Evolutionary conservation across 2,797 vertebrate genomes (phyloP), one percentile per base, ranked within the genome.

Genomic region (Sarcoramphus papa): DNA sequence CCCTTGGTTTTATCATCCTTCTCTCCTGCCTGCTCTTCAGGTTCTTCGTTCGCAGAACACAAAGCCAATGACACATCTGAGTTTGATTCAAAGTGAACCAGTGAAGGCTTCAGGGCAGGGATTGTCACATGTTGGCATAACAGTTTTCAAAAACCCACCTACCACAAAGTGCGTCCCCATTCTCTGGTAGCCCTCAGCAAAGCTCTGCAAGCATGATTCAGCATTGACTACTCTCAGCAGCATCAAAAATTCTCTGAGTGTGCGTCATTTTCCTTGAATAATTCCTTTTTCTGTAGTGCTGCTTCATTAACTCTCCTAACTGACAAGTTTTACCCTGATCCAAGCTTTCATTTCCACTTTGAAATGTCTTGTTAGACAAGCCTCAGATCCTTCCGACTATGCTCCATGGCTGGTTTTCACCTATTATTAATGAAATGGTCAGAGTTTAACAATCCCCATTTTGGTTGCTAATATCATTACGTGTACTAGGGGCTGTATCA

Each of bases 351-450:
- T 97, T 97, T 97, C 95, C 80, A 72, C 94, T 97, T 97, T 97
- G 97, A 97, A 98, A 97, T 90, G 70, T 95, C 97, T 97, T 97
- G 85, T 97, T 96, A 98, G 95, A 96, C 93, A 97, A 96, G 93
- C 85, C 90, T 97, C 94, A 97, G 89, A 96, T 93, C 93, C 90
- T 96, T 84, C 83, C 19, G 7, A 84, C 72, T 91, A 75, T 70
- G 62, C 76, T 93, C 27, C 47, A 14, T 77, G 81, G 60, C 74
- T 93, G 70, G 8, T 96, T 95, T 97, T 96, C 92, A 74, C 88
- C 95, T 80, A 80, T 94, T 93, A 92, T 93, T 94, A 92, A 94
- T 96, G 86, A 93, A 97, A 92, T 67, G 57, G 91, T 92, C 76
- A 70, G 86, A 97, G 69, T 78, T 96, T 95, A 95, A 93, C 92